Percentiles rank a stretch among this genome's conserved stretches.
Evolutionary conservation across 2,888 invertebrate species (phyloP).

Genomic region (Choristoneura rosaceana): DNA sequence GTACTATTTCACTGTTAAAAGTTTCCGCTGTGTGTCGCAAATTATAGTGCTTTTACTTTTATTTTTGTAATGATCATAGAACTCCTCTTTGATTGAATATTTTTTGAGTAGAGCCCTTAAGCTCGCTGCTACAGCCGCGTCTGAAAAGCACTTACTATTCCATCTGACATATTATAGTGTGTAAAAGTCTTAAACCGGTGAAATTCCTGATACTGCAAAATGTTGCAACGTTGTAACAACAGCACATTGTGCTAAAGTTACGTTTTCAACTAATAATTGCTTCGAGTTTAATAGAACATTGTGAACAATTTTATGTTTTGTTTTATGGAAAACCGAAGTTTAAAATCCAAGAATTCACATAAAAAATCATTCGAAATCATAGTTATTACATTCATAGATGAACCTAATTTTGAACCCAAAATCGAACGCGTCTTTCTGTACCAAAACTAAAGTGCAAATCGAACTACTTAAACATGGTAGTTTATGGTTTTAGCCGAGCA

Average conservation of each 20-base stretch:
- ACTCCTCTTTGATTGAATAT: no score
- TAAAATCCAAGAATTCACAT: no score
- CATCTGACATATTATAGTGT: background rate
- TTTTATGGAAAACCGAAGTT: background rate
- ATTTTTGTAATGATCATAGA: no score
- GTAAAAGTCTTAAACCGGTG: background rate
- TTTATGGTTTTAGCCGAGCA: background rate
- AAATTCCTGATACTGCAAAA: background rate
- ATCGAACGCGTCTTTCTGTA: no score
- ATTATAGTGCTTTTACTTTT: no score
- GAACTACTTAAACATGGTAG: no score
- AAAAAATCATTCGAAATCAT: no score
- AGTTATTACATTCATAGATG: no score
- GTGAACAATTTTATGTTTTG: constrained; percentile 3
- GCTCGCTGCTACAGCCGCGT: background rate
- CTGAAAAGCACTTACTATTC: background rate
- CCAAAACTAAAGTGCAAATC: no score
- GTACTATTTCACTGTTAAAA: no score
- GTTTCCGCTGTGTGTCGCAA: no score
- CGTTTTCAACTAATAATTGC: background rate
- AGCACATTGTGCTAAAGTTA: background rate
- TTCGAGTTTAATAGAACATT: background rate
- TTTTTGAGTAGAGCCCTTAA: background rate
- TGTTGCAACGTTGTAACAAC: background rate
- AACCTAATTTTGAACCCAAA: no score